Evolutionary conservation across 2,888 invertebrate species (phyloP), one percentile per base, ranked within the genome.

Genomic region (Gymnocheta viridis): DNA sequence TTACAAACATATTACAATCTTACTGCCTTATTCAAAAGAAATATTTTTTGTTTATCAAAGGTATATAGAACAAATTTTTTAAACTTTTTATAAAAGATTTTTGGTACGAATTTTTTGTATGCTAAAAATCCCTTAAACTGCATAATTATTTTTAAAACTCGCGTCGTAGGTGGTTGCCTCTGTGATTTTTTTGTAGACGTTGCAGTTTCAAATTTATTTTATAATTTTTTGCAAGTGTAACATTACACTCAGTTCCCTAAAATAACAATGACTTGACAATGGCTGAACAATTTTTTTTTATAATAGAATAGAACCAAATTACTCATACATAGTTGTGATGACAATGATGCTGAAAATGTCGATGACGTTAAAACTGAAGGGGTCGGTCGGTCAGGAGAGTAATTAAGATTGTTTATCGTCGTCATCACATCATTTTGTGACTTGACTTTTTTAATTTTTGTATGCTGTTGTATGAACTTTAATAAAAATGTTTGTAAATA

Each of bases 211-310:
- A n/a, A 10, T 2, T 47, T 41, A 0, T 66, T 32, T 54, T 5
- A 10, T 66, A n/a, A 44, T 69, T 73, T 22, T 38, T 7, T 22
- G 12, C 54, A 41, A 67, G 62, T 69, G 51, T 54, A 62, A 69
- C n/a, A 32, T 62, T 44, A 35, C 44, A 64, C 32, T 27, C 32
- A 56, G 47, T 76, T 66, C 64, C 64, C 66, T 66, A n/a, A 51
- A 74, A 51, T 62, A 69, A 69, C 54, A 54, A 62, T 24, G 51
- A 69, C 32, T 64, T 49, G 49, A 32, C 67, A 22, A 17, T 32
- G 6, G n/a, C n/a, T 2, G 14, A 62, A 22, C n/a, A 60, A 27
- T 67, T 38, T 10, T 19, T 22, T 51, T 49, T 38, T 35, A 22
- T 41, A 47, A 47, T 19, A 58, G 12, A 67, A 72, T 12, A 32